A percentile compares a stretch with the other conserved stretches of the same genome.
Evolutionary conservation across 1,140 invertebrate genomes (phyloP).

Genomic region (Dendroctonus ponderosae): DNA sequence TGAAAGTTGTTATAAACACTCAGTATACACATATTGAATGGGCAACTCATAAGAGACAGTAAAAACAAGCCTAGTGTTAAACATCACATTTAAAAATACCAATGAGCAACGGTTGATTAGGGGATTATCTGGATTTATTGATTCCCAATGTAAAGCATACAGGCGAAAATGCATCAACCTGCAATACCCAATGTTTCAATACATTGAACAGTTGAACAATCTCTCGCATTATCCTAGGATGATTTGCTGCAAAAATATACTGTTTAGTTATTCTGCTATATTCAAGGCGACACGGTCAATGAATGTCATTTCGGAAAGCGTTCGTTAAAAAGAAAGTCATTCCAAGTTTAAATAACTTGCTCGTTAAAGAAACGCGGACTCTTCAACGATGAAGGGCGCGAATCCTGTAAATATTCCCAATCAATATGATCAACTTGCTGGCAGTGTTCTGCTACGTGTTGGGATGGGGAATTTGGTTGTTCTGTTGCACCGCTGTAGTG

Average conservation of each 20-base stretch:
- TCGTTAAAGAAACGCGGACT: background rate
- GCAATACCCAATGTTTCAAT: too few species aligned
- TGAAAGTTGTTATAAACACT: too few species aligned
- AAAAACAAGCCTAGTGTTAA: slow-evolving; percentile 23
- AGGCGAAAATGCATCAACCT: too few species aligned
- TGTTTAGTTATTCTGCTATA: slow-evolving; percentile 6
- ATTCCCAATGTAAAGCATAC: slow-evolving; percentile 11
- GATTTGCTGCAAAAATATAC: slow-evolving; percentile 29
- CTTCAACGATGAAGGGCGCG: too few species aligned
- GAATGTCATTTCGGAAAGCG: background rate
- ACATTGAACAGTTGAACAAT: too few species aligned
- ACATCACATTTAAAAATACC: slow-evolving; percentile 32
- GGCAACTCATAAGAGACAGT: too few species aligned
- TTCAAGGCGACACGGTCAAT: too few species aligned
- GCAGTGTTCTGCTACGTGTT: slow-evolving; percentile 28
- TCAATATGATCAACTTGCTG: too few species aligned
- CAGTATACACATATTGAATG: too few species aligned
- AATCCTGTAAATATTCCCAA: too few species aligned
- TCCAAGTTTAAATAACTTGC: slow-evolving; percentile 1
- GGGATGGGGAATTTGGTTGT: slow-evolving; percentile 28
- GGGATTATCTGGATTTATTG: slow-evolving; percentile 11
- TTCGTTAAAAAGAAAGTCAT: background rate
- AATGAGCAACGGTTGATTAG: slow-evolving; percentile 26
- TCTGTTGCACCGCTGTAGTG: slow-evolving; percentile 17
- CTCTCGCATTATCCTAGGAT: too few species aligned